Conservation (phyloP, 35 echinoderm and acorn worm genomes). For the Strongylocentrotus purpuratus region DNA sequence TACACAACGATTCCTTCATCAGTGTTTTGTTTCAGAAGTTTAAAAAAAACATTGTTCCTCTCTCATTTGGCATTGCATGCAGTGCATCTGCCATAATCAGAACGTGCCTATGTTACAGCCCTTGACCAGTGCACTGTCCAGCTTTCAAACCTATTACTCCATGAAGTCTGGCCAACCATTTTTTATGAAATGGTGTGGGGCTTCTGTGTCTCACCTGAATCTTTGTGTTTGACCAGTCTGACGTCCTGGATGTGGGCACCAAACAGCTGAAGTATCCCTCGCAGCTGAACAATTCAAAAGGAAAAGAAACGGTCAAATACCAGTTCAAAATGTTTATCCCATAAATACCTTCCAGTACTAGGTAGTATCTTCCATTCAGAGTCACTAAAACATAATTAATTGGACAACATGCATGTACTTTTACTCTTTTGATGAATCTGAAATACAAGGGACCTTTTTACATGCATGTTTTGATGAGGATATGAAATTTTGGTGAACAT, state of each 20-base stretch:
- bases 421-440: too few species aligned
- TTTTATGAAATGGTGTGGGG: background rate
- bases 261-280: slow-evolving; percentile 81
- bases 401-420: too few species aligned
- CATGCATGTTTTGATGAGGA: too few species aligned
- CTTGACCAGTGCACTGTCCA: slow-evolving; percentile 31
- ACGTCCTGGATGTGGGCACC: slow-evolving; percentile 88
- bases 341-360: too few species aligned
- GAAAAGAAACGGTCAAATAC: too few species aligned
- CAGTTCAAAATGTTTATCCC: too few species aligned
- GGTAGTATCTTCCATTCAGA: too few species aligned
- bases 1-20: slow-evolving; percentile 30
- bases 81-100: background rate
- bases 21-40: slow-evolving; percentile 12
- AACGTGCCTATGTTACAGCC: background rate
- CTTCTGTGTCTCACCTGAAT: slow-evolving; percentile 82
- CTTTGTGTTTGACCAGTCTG: slow-evolving; percentile 80
- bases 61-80: background rate
- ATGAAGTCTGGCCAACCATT: slow-evolving; percentile 8
- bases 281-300: slow-evolving; percentile 52
- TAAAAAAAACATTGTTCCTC: background rate
- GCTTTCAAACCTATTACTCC: background rate
- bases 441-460: too few species aligned
- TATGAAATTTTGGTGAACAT: too few species aligned
- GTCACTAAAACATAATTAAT: too few species aligned